Evolutionary conservation across 2,797 vertebrate genomes (phyloP).

Genomic region (Paguma larvata): DNA sequence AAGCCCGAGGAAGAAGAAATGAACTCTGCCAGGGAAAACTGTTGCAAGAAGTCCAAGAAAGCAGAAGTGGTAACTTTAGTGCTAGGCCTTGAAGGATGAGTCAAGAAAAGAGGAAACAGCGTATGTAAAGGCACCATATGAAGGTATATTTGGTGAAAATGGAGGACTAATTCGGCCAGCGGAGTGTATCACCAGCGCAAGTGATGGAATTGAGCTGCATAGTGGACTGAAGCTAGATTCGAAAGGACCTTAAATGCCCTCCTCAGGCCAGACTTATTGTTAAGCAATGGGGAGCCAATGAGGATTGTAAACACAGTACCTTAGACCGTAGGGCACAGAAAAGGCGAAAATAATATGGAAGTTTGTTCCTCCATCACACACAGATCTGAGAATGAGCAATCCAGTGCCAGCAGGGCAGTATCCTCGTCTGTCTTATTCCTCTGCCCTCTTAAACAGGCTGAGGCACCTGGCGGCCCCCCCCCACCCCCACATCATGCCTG

Average conservation of each 20-base stretch:
- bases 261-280: not conserved
- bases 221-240: not conserved
- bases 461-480: not conserved
- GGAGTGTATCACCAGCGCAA: not conserved
- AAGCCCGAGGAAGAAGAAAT: not conserved
- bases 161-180: not conserved
- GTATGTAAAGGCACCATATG: not conserved
- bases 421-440: not conserved
- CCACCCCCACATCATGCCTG: not conserved
- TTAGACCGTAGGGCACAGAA: too few species aligned
- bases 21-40: not conserved
- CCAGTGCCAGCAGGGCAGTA: rapidly evolving
- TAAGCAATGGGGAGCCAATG: not conserved
- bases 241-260: not conserved
- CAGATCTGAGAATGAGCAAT: not conserved
- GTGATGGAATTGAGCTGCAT: not conserved
- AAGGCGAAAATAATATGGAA: not conserved
- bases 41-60: not conserved
- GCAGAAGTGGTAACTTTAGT: not conserved
- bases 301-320: not conserved
- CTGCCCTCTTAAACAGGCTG: not conserved
- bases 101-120: not conserved
- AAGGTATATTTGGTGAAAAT: not conserved
- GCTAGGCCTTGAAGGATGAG: not conserved
- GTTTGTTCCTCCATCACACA: not conserved